Evolutionary conservation across 2,888 invertebrate genomes (phyloP).

Genomic region (Chironomus tentans): DNA sequence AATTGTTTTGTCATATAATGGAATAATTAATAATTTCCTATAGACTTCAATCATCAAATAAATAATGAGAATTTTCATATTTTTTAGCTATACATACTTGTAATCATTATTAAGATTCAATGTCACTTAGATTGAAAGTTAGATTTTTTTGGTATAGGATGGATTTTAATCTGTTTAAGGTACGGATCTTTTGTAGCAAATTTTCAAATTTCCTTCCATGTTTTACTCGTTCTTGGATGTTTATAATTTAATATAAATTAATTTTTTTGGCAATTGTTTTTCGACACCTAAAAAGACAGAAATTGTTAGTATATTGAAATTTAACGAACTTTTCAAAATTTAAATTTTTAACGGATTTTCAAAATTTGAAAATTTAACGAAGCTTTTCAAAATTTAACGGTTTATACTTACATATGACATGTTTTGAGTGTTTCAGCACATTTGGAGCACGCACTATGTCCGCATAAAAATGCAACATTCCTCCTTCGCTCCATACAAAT

Average conservation of each 20-base stretch:
- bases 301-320: too few relatives aligned
- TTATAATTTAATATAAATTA: constrained; percentile 37
- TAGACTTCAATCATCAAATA: too few relatives aligned
- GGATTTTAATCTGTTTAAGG: not conserved
- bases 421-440: constrained; percentile 72
- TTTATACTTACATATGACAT: constrained; percentile 59
- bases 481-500: constrained; percentile 80
- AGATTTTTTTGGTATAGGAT: too few relatives aligned
- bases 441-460: constrained; percentile 73
- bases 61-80: too few relatives aligned
- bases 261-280: constrained; percentile 43
- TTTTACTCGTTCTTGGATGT: not conserved
- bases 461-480: constrained; percentile 80
- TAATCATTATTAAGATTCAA: too few relatives aligned
- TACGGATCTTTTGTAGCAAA: not conserved
- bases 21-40: too few relatives aligned
- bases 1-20: too few relatives aligned
- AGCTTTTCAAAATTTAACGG: too few relatives aligned
- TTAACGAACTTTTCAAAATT: too few relatives aligned
- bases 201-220: not conserved
- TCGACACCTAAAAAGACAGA: constrained; percentile 36
- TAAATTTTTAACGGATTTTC: not conserved
- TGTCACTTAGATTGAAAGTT: too few relatives aligned
- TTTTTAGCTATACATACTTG: too few relatives aligned
- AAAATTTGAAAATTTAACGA: not conserved